These are phyloP conservation scores for Drosophila sucinea DNA, from an alignment of 1,140 invertebrate genomes.

Conservation along the genomic window DNA sequence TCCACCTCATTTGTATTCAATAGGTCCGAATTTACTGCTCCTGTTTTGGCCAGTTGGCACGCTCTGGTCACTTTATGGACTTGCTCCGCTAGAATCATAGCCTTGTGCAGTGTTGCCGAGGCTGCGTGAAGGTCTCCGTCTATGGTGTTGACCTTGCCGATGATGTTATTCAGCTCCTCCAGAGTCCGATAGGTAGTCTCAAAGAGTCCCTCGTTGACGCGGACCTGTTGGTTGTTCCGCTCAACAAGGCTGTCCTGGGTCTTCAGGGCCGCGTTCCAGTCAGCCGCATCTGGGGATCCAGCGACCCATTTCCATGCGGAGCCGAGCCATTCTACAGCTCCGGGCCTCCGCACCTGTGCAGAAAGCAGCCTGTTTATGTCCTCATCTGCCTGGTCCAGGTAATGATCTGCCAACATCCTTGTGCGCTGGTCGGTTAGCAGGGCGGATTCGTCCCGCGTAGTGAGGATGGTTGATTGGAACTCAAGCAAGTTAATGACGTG, in stretches of 20 bases:
- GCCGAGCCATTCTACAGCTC: slow-evolving; percentile 11
- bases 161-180: slow-evolving; percentile 5
- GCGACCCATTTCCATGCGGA: slow-evolving; percentile 18
- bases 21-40: slow-evolving; percentile 15
- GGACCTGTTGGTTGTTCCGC: slow-evolving; percentile 17
- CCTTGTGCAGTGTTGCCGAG: slow-evolving; percentile 14
- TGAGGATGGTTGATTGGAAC: too few species aligned
- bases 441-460: neutral
- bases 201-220: slow-evolving; percentile 10
- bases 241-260: neutral
- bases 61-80: slow-evolving; percentile 13
- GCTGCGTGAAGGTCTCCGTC: too few species aligned
- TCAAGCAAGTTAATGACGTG: too few species aligned
- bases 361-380: neutral
- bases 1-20: slow-evolving; percentile 5
- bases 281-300: slow-evolving; percentile 8
- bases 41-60: slow-evolving; percentile 16
- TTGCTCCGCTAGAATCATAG: slow-evolving; percentile 7
- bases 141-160: slow-evolving; percentile 4
- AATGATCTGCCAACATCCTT: neutral
- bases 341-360: neutral
- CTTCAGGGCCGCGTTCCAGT: slow-evolving; percentile 10
- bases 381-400: neutral
- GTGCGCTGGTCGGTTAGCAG: neutral
- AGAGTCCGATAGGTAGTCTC: neutral